Percentiles rank a stretch among this genome's conserved stretches.
These are phyloP conservation scores for Falco berigora DNA, from an alignment of 2,797 vertebrate species.

Conservation along the genomic window DNA sequence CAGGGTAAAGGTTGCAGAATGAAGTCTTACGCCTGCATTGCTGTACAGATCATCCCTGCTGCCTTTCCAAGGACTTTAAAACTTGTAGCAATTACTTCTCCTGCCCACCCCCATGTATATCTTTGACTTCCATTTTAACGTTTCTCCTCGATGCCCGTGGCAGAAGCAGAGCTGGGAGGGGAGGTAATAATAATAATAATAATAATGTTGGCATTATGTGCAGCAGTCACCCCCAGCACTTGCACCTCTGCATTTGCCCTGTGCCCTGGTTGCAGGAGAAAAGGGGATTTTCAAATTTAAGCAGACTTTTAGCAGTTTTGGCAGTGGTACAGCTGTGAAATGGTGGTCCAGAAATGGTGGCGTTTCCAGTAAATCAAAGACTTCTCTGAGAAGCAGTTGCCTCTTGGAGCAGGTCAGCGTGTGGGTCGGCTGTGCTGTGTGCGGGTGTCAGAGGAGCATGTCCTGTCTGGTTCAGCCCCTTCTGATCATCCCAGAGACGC, in stretches of 20 bases:
- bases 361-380: background rate
- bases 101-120: background rate
- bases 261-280: background rate
- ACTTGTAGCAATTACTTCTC: background rate
- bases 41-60: background rate
- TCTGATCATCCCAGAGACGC: background rate
- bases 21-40: background rate
- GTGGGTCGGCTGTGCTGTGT: rapidly evolving
- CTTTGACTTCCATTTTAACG: background rate
- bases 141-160: background rate
- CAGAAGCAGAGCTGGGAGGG: background rate
- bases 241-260: background rate
- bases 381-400: background rate
- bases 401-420: background rate
- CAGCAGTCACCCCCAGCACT: background rate
- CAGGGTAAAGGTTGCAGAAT: background rate
- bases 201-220: background rate
- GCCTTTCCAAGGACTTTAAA: background rate
- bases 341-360: background rate
- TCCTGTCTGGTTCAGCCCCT: background rate
- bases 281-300: background rate
- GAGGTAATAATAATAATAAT: background rate
- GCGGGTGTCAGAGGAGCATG: background rate
- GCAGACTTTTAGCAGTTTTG: background rate
- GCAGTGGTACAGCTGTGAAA: background rate